Evolutionary conservation across 1,140 invertebrate genomes (phyloP).

Genomic region (Caligus rogercresseyi): DNA sequence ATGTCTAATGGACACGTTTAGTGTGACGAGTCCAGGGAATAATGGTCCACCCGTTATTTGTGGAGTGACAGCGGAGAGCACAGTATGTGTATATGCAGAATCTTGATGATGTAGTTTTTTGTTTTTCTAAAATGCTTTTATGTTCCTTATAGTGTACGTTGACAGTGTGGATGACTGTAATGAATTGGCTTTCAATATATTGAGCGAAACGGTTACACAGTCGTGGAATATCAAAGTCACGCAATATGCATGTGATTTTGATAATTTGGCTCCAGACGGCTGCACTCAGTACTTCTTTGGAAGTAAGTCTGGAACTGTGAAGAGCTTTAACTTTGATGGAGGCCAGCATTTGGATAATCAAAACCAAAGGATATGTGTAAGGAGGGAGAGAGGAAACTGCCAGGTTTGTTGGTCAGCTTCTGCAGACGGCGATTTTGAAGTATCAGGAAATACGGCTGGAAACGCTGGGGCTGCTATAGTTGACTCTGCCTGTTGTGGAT

Average conservation of each 20-base stretch:
- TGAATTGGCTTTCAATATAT: slow-evolving; percentile 7
- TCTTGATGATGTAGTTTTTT: background rate
- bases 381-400: slow-evolving; percentile 22
- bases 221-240: slow-evolving; percentile 14
- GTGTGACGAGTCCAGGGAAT: slow-evolving; percentile 6
- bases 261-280: slow-evolving; percentile 25
- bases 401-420: slow-evolving; percentile 21
- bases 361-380: slow-evolving; percentile 25
- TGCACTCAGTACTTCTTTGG: slow-evolving; percentile 26
- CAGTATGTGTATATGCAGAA: slow-evolving; percentile 1
- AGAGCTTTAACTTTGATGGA: slow-evolving; percentile 27
- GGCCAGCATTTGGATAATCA: slow-evolving; percentile 24
- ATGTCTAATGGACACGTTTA: slow-evolving; percentile 6
- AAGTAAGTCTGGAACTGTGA: slow-evolving; percentile 23
- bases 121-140: background rate
- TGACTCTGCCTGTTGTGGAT: background rate
- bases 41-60: slow-evolving; percentile 5
- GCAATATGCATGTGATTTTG: slow-evolving; percentile 1
- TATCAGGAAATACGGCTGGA: background rate
- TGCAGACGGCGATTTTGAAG: slow-evolving; percentile 19
- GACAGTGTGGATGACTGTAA: slow-evolving; percentile 4
- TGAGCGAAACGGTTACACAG: background rate
- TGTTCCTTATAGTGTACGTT: slow-evolving; percentile 9
- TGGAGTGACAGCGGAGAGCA: slow-evolving; percentile 10
- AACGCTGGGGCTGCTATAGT: background rate